Conservation (phyloP, 1,140 invertebrate species). For the Diprion similis region DNA sequence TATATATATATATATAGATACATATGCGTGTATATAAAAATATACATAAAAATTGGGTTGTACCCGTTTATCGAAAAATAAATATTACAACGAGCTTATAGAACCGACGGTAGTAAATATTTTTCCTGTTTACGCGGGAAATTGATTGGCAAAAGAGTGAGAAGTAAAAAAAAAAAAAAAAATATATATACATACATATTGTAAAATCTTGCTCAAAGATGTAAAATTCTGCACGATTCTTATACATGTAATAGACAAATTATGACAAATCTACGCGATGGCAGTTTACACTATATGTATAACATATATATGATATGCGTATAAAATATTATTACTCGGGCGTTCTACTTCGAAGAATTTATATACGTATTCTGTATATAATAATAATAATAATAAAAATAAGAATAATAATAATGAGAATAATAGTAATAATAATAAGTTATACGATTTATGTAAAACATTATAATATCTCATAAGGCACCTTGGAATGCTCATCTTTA, state of each 20-base stretch:
- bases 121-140: no score
- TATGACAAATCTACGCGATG: neutral
- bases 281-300: neutral
- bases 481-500: neutral
- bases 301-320: neutral
- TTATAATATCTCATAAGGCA: conserved; percentile 2
- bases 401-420: neutral
- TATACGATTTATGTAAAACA: neutral
- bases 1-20: neutral
- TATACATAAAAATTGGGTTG: conserved; percentile 20
- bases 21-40: conserved; percentile 16
- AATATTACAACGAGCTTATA: neutral
- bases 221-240: no score
- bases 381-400: neutral
- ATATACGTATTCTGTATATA: neutral
- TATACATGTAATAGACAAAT: no score
- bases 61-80: conserved; percentile 18
- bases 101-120: no score
- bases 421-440: neutral
- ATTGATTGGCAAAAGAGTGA: no score
- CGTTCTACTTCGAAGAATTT: neutral
- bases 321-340: neutral
- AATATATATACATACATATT: no score
- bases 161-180: no score
- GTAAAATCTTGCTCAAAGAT: no score